These are phyloP conservation scores for Drosophila colorata DNA, from an alignment of 2,888 invertebrate species.

Conservation along the genomic window DNA sequence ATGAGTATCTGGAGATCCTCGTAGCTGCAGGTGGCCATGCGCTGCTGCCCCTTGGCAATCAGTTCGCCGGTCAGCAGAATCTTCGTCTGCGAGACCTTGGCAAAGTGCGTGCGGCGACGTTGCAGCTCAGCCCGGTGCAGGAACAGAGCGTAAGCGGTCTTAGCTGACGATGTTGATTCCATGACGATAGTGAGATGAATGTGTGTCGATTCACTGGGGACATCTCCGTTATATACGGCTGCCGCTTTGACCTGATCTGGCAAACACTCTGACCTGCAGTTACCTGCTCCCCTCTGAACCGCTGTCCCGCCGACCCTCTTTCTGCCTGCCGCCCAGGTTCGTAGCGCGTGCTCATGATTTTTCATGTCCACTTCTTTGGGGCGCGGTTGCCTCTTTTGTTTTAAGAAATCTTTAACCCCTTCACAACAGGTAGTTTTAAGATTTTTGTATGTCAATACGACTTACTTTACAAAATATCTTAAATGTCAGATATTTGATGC, in stretches of 20 bases:
- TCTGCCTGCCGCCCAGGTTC: constrained; percentile 1
- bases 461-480: too few relatives aligned
- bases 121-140: constrained; percentile 65
- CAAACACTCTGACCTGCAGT: too few relatives aligned
- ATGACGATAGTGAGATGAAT: constrained; percentile 52
- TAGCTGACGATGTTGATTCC: constrained; percentile 40
- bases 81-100: constrained; percentile 57
- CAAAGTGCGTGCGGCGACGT: constrained; percentile 43
- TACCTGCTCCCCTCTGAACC: too few relatives aligned
- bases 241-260: too few relatives aligned
- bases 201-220: constrained; percentile 31
- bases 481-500: too few relatives aligned
- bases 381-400: constrained; percentile 57
- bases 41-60: constrained; percentile 49
- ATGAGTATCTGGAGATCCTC: constrained; percentile 62
- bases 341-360: constrained; percentile 33
- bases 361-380: constrained; percentile 53
- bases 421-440: too few relatives aligned
- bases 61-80: constrained; percentile 54
- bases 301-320: not conserved
- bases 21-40: constrained; percentile 46
- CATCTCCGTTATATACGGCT: constrained; percentile 47
- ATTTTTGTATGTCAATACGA: too few relatives aligned
- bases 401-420: too few relatives aligned
- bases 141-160: constrained; percentile 63